These are phyloP conservation scores for Serilophus lunatus DNA, from an alignment of 2,113 vertebrate species.

Conservation along the genomic window DNA sequence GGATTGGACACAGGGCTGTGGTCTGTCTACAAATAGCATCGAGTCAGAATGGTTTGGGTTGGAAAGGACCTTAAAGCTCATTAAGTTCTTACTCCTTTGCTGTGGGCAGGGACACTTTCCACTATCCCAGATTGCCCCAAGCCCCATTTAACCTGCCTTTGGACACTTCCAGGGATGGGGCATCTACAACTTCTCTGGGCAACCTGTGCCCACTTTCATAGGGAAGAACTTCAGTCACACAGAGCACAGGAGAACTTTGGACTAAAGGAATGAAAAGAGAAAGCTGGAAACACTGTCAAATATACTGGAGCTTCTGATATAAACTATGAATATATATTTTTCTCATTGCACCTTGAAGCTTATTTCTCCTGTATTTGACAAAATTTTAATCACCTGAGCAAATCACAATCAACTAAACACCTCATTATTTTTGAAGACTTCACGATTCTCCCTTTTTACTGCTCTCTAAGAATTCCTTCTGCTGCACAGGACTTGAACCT, in stretches of 20 bases:
- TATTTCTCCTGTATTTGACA: neutral
- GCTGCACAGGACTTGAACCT: neutral
- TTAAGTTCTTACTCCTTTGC: no score
- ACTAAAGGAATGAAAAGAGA: no score
- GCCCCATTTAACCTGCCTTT: fast-evolving
- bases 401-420: neutral
- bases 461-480: neutral
- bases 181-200: neutral
- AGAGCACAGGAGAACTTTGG: neutral
- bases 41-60: fast-evolving
- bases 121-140: neutral
- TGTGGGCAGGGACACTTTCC: neutral
- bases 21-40: neutral
- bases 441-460: neutral
- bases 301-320: neutral
- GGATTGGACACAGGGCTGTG: neutral
- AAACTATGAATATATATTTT: neutral
- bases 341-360: neutral
- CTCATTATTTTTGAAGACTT: neutral
- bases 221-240: neutral
- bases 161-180: neutral
- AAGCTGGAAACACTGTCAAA: no score
- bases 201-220: neutral
- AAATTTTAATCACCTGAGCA: neutral
- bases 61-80: fast-evolving